phyloP scores from a whole-genome alignment of 2,113 vertebrate species.

The Drymodes brunneopygia region DNA sequence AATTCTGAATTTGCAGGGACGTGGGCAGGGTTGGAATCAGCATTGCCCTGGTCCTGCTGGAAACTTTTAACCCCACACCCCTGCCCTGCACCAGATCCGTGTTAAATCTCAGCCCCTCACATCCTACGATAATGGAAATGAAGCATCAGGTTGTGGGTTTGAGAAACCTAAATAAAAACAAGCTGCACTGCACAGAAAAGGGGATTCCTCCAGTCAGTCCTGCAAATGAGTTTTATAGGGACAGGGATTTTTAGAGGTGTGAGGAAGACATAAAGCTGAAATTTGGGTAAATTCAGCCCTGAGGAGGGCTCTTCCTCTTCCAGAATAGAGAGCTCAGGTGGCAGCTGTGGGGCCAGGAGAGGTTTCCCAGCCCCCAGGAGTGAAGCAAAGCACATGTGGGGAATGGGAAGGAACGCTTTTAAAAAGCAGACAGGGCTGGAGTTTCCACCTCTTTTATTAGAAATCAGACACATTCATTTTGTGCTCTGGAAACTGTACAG shows the following conservation, averaged over 20 bases:
- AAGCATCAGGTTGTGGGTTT: neutral
- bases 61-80: neutral
- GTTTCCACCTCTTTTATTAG: constrained; percentile 86
- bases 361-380: neutral
- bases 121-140: fast-evolving
- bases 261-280: neutral
- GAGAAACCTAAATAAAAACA: neutral
- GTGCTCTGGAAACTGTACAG: constrained; percentile 97
- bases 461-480: constrained; percentile 96
- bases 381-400: neutral
- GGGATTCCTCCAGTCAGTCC: fast-evolving
- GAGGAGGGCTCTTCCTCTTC: too few species aligned
- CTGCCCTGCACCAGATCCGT: neutral
- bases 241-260: neutral
- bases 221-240: neutral
- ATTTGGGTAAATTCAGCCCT: neutral
- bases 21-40: neutral
- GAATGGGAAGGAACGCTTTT: neutral
- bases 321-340: neutral
- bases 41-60: fast-evolving
- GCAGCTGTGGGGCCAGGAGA: neutral
- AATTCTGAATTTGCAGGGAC: neutral
- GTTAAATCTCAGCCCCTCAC: neutral
- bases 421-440: constrained; percentile 36
- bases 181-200: neutral